A percentile compares a stretch with the other conserved stretches of the same genome.
These are phyloP conservation scores for Pocillopora grandis DNA, from an alignment of 92 coral and sea anemone genomes.

Conservation along the genomic window DNA sequence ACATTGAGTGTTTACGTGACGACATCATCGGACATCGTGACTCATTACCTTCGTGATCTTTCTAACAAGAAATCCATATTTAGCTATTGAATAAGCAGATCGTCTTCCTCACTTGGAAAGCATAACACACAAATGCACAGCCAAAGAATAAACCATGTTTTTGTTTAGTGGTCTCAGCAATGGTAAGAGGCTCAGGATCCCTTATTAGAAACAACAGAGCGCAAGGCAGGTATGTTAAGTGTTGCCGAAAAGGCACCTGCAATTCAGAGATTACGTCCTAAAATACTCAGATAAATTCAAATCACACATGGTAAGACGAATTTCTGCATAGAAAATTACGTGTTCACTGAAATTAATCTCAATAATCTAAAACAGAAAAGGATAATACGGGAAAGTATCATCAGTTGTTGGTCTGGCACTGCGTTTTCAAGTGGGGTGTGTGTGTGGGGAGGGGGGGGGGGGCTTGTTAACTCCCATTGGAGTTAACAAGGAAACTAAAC, in stretches of 20 bases:
- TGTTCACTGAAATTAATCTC: too few species aligned
- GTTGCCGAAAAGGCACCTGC: not conserved
- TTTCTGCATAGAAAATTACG: not conserved
- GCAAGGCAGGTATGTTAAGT: not conserved
- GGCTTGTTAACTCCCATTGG: too few species aligned
- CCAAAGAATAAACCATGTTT: not conserved
- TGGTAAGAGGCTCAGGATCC: too few species aligned
- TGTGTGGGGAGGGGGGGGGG: too few species aligned
- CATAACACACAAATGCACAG: not conserved
- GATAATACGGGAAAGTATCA: too few species aligned
- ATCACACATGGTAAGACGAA: not conserved
- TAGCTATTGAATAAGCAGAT: not conserved
- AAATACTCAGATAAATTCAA: not conserved
- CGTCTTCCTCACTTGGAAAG: not conserved
- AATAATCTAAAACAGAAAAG: too few species aligned
- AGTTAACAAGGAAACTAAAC: too few species aligned
- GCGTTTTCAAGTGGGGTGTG: too few species aligned
- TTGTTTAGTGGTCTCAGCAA: too few species aligned
- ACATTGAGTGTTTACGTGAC: slow-evolving; percentile 26
- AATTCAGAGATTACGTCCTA: not conserved
- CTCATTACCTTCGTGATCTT: not conserved
- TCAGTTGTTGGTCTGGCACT: too few species aligned
- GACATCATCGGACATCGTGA: slow-evolving; percentile 6
- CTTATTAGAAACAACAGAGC: too few species aligned
- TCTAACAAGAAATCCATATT: not conserved